Conservation (phyloP, 2,797 vertebrate species). For the Cryptoblepharus egeriae region DNA sequence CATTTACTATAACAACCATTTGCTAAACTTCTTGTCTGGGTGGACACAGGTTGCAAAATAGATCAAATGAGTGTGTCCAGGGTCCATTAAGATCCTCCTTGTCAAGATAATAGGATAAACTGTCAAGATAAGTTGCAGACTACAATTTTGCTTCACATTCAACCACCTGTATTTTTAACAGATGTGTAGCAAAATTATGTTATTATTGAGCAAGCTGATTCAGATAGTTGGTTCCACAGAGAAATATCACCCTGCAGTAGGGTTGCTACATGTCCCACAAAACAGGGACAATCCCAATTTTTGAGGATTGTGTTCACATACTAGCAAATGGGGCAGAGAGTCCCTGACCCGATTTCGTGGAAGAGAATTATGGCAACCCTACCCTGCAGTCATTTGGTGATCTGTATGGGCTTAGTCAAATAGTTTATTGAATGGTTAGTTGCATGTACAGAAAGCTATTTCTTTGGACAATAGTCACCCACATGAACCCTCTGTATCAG, state of each 20-base stretch:
- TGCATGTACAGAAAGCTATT: background rate
- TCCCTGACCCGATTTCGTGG: no score
- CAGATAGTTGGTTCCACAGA: background rate
- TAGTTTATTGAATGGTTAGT: background rate
- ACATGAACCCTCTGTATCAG: background rate
- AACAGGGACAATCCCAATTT: no score
- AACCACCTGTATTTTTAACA: background rate
- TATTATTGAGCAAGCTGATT: background rate
- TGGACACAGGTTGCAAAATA: background rate
- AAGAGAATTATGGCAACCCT: no score
- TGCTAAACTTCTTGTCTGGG: background rate
- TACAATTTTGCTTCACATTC: background rate
- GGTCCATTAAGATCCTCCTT: background rate
- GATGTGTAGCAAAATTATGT: background rate
- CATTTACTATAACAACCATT: background rate
- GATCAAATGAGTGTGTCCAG: background rate
- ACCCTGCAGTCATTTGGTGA: background rate
- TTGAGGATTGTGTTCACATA: no score
- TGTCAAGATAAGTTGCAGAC: background rate
- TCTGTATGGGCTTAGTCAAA: background rate
- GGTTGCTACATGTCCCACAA: no score
- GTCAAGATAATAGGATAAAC: background rate
- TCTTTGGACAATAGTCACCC: no score
- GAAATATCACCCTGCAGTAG: no score
- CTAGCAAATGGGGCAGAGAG: no score